These are phyloP conservation scores for Sternarchorhynchus goeldii DNA, from an alignment of 2,797 vertebrate genomes.

Conservation along the genomic window DNA sequence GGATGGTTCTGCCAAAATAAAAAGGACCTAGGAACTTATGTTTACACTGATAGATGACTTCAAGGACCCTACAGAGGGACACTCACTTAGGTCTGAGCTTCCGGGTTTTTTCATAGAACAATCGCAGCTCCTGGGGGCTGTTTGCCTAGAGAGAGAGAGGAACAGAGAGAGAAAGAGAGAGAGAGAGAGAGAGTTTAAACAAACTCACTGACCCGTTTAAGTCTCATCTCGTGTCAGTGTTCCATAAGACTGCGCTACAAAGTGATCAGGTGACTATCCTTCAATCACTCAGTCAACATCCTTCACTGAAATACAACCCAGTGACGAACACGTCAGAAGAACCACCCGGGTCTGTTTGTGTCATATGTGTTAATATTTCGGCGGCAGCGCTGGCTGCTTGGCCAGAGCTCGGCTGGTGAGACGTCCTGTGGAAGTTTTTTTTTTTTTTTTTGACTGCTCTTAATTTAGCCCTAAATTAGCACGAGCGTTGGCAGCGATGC, in stretches of 20 bases:
- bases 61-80: neutral
- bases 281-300: constrained; percentile 9
- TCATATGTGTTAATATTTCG: neutral
- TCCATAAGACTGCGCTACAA: neutral
- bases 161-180: constrained; percentile 1
- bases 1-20: neutral
- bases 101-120: constrained; percentile 95
- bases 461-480: neutral
- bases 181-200: neutral
- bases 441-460: neutral
- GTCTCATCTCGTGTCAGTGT: constrained; percentile 8
- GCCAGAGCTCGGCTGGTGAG: neutral
- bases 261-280: neutral
- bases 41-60: neutral
- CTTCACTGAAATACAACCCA: neutral
- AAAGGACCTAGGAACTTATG: neutral
- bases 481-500: too few relatives aligned
- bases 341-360: neutral
- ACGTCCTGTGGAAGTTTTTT: neutral
- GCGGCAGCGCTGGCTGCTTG: neutral
- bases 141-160: constrained; percentile 79
- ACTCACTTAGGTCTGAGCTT: constrained; percentile 90
- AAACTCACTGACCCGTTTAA: constrained; percentile 25
- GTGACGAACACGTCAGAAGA: neutral
- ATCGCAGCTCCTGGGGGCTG: constrained; percentile 93